Percentiles rank a stretch among this genome's conserved stretches.
Evolutionary conservation across 2,113 vertebrate species (phyloP).

Genomic region (Ceyx margarethae): DNA sequence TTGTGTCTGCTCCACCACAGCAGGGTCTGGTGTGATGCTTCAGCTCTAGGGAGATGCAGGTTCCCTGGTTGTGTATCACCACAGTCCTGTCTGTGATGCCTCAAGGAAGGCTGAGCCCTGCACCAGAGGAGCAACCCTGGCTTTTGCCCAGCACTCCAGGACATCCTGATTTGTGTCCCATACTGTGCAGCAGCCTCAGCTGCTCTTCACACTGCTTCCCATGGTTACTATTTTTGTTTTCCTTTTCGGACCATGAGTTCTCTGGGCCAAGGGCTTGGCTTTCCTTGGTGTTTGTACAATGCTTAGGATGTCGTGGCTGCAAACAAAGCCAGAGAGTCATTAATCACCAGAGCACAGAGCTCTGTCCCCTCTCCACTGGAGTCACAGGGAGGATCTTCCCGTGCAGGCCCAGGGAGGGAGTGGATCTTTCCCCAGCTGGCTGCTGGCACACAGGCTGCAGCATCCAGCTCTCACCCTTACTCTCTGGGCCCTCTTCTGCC

Average conservation of each 20-base stretch:
- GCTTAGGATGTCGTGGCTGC: not conserved
- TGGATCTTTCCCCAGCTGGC: accelerated
- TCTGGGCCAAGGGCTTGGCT: not conserved
- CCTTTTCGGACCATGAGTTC: not conserved
- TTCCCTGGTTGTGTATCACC: not conserved
- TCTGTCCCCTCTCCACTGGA: not conserved
- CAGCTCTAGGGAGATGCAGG: not conserved
- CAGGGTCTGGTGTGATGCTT: not conserved
- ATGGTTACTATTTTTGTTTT: not conserved
- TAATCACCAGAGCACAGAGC: not conserved
- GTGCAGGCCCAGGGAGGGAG: not conserved
- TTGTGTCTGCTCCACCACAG: not conserved
- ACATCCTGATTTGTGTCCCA: not conserved
- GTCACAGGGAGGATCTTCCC: not conserved
- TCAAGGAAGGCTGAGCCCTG: not conserved
- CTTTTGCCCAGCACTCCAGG: accelerated
- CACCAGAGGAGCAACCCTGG: not conserved
- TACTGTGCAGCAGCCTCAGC: not conserved
- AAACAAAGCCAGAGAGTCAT: not conserved
- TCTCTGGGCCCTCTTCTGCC: not conserved
- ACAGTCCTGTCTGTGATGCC: accelerated
- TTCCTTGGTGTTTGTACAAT: constrained; percentile 10
- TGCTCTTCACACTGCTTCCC: not conserved
- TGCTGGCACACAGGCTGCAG: not conserved
- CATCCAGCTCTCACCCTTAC: not conserved